These are phyloP conservation scores for Diarsia brunnea DNA, from an alignment of 2,888 invertebrate genomes.

Conservation along the genomic window DNA sequence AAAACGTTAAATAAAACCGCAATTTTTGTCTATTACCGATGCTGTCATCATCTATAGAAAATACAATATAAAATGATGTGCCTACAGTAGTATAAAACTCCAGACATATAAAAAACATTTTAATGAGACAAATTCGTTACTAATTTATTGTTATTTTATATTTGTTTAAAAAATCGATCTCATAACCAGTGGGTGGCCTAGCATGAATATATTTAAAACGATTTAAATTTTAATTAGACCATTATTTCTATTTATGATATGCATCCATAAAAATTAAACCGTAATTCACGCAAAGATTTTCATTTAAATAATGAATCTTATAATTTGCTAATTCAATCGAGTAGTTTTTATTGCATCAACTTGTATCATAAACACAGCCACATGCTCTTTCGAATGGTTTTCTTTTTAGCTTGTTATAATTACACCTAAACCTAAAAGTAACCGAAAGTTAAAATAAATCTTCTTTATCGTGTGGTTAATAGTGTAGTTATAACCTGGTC, in stretches of 20 bases:
- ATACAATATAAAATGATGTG: not conserved
- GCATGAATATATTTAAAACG: constrained; percentile 51
- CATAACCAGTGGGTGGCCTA: constrained; percentile 59
- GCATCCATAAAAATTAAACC: constrained; percentile 25
- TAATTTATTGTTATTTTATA: constrained; percentile 54
- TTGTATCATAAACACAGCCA: not conserved
- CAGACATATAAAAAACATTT: constrained; percentile 48
- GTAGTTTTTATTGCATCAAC: constrained; percentile 39
- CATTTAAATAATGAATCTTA: constrained; percentile 1
- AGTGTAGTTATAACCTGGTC: too few species aligned
- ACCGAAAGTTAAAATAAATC: too few species aligned
- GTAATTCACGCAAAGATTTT: constrained; percentile 23
- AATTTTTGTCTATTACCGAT: constrained; percentile 3
- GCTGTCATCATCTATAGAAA: constrained; percentile 6
- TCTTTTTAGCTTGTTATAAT: not conserved
- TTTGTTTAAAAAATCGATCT: constrained; percentile 40
- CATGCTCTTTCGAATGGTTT: constrained; percentile 10
- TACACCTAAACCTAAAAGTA: too few species aligned
- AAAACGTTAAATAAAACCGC: not conserved
- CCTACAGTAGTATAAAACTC: constrained; percentile 8
- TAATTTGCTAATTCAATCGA: constrained; percentile 32
- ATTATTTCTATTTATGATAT: constrained; percentile 46
- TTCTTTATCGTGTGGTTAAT: too few species aligned
- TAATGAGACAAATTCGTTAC: constrained; percentile 48
- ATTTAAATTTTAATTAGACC: constrained; percentile 59